These are phyloP conservation scores for Lacanobia wlatinum DNA, from an alignment of 2,888 invertebrate species.

Conservation along the genomic window DNA sequence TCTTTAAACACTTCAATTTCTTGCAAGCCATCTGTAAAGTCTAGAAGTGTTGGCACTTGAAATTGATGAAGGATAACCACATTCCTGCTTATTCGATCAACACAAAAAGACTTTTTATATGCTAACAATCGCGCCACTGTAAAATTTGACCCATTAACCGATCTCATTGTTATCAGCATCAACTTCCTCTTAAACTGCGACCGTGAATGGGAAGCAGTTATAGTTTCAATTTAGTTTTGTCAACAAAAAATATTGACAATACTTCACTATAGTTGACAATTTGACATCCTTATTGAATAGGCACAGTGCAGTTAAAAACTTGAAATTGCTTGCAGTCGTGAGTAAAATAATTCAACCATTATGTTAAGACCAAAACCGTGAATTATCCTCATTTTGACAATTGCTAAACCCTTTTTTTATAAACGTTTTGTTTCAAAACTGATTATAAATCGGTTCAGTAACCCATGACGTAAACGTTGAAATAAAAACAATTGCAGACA, in stretches of 20 bases:
- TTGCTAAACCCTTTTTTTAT: not conserved
- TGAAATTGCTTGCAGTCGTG: not conserved
- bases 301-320: not conserved
- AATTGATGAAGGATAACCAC: not conserved
- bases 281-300: conserved; percentile 41
- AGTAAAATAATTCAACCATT: too few relatives aligned
- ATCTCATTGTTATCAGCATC: conserved; percentile 49
- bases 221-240: conserved; percentile 28
- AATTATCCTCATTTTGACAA: not conserved
- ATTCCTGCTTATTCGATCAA: not conserved
- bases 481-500: not conserved
- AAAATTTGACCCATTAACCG: conserved; percentile 46
- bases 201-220: conserved; percentile 42
- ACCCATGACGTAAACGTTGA: not conserved
- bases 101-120: conserved; percentile 35
- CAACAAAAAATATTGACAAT: conserved; percentile 45
- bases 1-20: too few relatives aligned
- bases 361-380: not conserved
- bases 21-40: too few relatives aligned
- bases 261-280: conserved; percentile 4
- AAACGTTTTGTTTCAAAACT: not conserved
- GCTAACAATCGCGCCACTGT: not conserved
- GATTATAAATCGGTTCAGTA: not conserved
- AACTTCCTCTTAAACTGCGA: conserved; percentile 50
- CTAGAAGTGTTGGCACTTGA: too few relatives aligned